phyloP scores from a whole-genome alignment of 2,113 vertebrate species.

The Rhea americana region DNA sequence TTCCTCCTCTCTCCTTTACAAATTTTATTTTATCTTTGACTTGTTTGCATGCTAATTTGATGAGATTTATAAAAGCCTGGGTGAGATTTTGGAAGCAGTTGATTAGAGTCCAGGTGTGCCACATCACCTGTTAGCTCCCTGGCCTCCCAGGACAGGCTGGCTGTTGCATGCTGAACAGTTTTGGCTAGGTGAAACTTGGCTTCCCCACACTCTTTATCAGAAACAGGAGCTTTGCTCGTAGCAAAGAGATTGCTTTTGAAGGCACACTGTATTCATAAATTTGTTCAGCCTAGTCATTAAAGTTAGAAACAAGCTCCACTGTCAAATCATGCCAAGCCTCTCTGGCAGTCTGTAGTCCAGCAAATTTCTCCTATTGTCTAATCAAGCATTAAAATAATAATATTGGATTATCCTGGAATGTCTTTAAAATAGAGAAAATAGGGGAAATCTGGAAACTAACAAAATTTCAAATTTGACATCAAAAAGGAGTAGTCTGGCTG shows the following conservation, averaged over 20 bases:
- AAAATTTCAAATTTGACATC: neutral
- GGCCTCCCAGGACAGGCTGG: neutral
- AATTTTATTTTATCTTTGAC: neutral
- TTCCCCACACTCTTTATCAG: neutral
- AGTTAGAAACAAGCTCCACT: conserved; percentile 21
- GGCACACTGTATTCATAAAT: neutral
- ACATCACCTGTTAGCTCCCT: neutral
- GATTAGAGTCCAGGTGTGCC: neutral
- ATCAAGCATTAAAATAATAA: neutral
- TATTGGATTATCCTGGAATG: neutral
- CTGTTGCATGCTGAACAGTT: neutral
- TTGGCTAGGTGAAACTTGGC: neutral
- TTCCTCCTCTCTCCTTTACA: neutral
- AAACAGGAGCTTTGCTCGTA: neutral
- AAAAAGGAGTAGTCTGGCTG: neutral
- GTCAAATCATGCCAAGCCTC: conserved; percentile 1
- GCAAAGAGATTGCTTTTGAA: neutral
- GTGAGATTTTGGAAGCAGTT: neutral
- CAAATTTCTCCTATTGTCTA: conserved; percentile 2
- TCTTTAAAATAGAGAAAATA: neutral
- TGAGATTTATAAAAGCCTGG: neutral
- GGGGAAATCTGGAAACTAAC: neutral
- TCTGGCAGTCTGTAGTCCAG: neutral
- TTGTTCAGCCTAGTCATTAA: neutral
- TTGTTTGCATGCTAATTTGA: neutral